Percentiles rank a stretch among this genome's conserved stretches.
Evolutionary conservation across 2,113 vertebrate species (phyloP).

Genomic region (Probosciger aterrimus): DNA sequence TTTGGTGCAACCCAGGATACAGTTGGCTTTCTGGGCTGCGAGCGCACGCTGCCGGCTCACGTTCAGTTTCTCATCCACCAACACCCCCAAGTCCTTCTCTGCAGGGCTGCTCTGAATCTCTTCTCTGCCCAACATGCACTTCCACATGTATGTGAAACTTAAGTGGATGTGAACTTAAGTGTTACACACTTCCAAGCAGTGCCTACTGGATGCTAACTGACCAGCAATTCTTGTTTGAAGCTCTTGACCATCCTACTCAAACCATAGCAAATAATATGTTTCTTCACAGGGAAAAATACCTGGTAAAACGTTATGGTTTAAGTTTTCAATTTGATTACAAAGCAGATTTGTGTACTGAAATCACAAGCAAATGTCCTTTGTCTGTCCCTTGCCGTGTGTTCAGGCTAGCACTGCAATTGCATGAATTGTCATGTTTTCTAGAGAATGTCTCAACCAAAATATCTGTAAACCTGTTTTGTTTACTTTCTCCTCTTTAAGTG

Average conservation of each 20-base stretch:
- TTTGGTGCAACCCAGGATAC: too few relatives aligned
- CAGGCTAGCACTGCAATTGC: not conserved
- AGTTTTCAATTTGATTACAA: not conserved
- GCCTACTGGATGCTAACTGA: not conserved
- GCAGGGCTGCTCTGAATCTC: too few relatives aligned
- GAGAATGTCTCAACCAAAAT: not conserved
- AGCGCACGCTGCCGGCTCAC: too few relatives aligned
- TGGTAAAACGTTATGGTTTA: not conserved
- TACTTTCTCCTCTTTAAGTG: not conserved
- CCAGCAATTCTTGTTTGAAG: not conserved
- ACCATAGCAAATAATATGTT: fast-evolving
- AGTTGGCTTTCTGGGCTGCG: too few relatives aligned
- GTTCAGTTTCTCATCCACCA: too few relatives aligned
- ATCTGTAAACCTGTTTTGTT: not conserved
- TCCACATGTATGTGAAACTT: too few relatives aligned
- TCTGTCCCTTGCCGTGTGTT: not conserved
- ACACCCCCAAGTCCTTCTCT: too few relatives aligned
- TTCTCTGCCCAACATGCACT: too few relatives aligned
- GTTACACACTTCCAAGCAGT: not conserved
- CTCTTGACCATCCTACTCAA: not conserved
- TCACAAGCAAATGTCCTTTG: not conserved
- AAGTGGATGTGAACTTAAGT: too few relatives aligned
- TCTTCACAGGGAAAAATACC: not conserved
- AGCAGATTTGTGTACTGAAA: not conserved
- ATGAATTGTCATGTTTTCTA: not conserved